Percentiles rank a stretch among this genome's conserved stretches.
Evolutionary conservation across 2,888 invertebrate genomes (phyloP).

Genomic region (Pollenia amentaria): DNA sequence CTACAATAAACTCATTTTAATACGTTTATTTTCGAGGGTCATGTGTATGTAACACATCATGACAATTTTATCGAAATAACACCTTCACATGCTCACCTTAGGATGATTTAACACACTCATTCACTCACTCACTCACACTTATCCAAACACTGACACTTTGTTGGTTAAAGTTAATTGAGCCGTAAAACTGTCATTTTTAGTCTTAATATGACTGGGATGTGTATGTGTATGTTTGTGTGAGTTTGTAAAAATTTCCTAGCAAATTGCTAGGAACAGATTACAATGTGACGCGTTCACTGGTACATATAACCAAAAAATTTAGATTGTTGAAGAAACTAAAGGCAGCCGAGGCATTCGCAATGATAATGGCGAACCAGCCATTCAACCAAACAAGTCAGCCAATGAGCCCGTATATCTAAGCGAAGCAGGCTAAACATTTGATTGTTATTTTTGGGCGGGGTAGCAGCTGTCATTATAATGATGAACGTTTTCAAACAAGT

Average conservation of each 20-base stretch:
- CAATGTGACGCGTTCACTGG: constrained; percentile 36
- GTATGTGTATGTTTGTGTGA: neutral
- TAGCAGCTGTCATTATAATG: constrained; percentile 73
- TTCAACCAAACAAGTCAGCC: constrained; percentile 15
- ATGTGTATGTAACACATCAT: constrained; percentile 37
- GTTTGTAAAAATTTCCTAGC: neutral
- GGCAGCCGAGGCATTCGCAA: constrained; percentile 15
- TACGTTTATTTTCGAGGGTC: neutral
- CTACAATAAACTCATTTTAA: constrained; percentile 8
- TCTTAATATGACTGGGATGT: constrained; percentile 33
- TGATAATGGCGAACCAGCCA: constrained; percentile 44
- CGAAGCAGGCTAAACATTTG: constrained; percentile 34
- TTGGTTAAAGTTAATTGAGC: constrained; percentile 72
- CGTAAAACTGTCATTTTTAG: constrained; percentile 73
- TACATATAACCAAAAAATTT: neutral
- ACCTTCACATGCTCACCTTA: neutral
- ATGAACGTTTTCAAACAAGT: constrained; percentile 61
- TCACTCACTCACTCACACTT: neutral
- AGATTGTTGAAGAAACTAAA: constrained; percentile 5
- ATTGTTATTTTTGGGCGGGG: constrained; percentile 50
- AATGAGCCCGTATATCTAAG: constrained; percentile 32
- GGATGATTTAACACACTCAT: constrained; percentile 42
- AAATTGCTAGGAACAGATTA: constrained; percentile 61
- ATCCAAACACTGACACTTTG: constrained; percentile 44
- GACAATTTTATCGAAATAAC: constrained; percentile 8